Conservation (phyloP, 2,888 invertebrate genomes). For the Drosophila gaucha region DNA sequence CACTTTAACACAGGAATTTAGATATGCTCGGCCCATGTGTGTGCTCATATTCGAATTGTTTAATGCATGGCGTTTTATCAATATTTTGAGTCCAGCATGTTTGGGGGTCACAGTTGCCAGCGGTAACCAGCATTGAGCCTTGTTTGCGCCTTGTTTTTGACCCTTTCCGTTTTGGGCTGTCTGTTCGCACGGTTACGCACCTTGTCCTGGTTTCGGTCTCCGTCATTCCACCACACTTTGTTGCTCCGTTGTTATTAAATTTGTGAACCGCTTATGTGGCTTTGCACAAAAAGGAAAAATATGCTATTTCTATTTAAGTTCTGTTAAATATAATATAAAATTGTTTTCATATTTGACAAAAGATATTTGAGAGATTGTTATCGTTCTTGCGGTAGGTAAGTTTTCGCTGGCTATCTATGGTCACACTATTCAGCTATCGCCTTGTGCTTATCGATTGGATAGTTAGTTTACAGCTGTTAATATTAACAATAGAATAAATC, state of each 20-base stretch:
- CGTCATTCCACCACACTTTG: background rate
- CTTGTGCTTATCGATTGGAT: background rate
- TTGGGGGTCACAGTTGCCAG: conserved; percentile 59
- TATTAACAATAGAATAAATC: background rate
- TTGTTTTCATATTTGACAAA: background rate
- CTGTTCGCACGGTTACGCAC: conserved; percentile 48
- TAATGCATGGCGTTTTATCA: conserved; percentile 64
- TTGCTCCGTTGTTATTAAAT: background rate
- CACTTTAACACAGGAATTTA: conserved; percentile 89
- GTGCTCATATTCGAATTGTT: conserved; percentile 82
- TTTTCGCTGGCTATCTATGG: background rate
- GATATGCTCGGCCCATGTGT: conserved; percentile 88
- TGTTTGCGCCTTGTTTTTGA: conserved; percentile 51
- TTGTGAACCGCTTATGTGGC: background rate
- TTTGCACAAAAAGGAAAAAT: background rate
- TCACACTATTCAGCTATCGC: conserved; percentile 25
- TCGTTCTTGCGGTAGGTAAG: background rate
- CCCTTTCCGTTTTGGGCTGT: conserved; percentile 52
- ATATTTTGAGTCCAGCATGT: conserved; percentile 47
- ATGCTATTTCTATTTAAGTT: no score
- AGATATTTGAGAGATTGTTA: background rate
- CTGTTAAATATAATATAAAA: background rate
- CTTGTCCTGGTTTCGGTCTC: conserved; percentile 27
- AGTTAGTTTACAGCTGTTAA: background rate
- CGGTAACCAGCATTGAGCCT: conserved; percentile 45